Percentiles rank a stretch among this genome's conserved stretches.
phyloP scores from a whole-genome alignment of 2,113 vertebrate species.

The Jaculus jaculus region DNA sequence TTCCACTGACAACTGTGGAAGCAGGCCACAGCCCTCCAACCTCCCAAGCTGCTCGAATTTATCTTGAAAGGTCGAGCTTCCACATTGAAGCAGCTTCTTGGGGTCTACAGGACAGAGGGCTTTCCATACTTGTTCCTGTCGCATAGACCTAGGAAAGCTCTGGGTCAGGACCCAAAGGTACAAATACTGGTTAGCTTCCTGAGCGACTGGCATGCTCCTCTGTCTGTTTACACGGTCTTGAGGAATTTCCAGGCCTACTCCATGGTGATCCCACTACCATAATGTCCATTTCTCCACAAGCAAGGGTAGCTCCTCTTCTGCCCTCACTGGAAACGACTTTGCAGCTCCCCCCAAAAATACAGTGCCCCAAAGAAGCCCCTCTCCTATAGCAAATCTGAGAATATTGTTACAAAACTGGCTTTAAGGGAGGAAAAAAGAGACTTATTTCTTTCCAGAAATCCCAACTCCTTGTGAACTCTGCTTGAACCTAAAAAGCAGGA shows the following conservation, averaged over 20 bases:
- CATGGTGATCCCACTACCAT: constrained; percentile 42
- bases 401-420: constrained; percentile 82
- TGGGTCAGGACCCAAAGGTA: constrained; percentile 7
- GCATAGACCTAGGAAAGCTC: constrained; percentile 42
- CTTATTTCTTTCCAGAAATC: constrained; percentile 89
- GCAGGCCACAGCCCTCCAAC: constrained; percentile 43
- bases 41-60: constrained; percentile 60
- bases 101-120: constrained; percentile 44
- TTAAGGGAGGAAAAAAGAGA: constrained; percentile 63
- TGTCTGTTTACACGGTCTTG: constrained; percentile 48
- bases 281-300: constrained; percentile 49
- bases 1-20: constrained; percentile 48
- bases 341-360: constrained; percentile 66
- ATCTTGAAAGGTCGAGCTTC: constrained; percentile 16
- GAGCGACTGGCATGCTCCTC: neutral
- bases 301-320: constrained; percentile 43
- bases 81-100: constrained; percentile 49
- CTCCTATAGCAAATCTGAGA: constrained; percentile 77
- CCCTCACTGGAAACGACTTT: constrained; percentile 62
- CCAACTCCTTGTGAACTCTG: constrained; percentile 91
- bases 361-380: constrained; percentile 73
- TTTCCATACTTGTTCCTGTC: constrained; percentile 27
- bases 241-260: constrained; percentile 66
- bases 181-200: neutral
- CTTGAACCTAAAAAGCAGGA: constrained; percentile 90